phyloP scores from a whole-genome alignment of 2,113 vertebrate genomes.

The Grus americana region DNA sequence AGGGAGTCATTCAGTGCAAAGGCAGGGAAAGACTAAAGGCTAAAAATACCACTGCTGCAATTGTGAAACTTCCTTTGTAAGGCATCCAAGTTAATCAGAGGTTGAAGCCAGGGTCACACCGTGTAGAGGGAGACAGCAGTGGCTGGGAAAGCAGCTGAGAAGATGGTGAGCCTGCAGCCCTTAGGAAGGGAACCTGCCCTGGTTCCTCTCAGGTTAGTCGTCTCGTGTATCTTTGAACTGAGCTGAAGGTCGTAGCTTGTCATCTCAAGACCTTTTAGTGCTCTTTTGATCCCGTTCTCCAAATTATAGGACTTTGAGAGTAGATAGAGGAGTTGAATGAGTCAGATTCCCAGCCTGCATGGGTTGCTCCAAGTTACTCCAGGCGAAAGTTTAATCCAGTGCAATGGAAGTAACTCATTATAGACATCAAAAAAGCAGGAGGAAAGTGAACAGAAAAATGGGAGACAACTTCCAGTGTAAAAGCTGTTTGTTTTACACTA shows the following conservation, averaged over 20 bases:
- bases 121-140: not conserved
- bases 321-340: not conserved
- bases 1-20: not conserved
- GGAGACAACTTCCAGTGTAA: not conserved
- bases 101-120: not conserved
- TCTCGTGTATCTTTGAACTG: not conserved
- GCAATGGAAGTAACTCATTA: not conserved
- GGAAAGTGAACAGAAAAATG: not conserved
- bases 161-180: not conserved
- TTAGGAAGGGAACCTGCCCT: not conserved
- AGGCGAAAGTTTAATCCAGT: not conserved
- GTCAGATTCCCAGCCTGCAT: not conserved
- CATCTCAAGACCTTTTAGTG: not conserved
- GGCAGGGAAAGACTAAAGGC: not conserved
- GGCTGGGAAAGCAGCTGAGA: not conserved
- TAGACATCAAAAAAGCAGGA: not conserved
- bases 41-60: slow-evolving; percentile 34
- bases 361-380: not conserved
- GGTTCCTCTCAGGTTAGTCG: not conserved
- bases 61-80: slow-evolving; percentile 22
- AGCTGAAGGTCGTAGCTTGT: not conserved
- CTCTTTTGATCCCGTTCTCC: not conserved
- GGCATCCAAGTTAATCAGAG: not conserved
- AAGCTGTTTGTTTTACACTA: not conserved
- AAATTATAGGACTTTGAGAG: not conserved